A percentile compares a stretch with the other conserved stretches of the same genome.
Evolutionary conservation across 30 jellyfish, hydroid and myxozoan species (phyloP).

Genomic region (Cassiopea xamachana): DNA sequence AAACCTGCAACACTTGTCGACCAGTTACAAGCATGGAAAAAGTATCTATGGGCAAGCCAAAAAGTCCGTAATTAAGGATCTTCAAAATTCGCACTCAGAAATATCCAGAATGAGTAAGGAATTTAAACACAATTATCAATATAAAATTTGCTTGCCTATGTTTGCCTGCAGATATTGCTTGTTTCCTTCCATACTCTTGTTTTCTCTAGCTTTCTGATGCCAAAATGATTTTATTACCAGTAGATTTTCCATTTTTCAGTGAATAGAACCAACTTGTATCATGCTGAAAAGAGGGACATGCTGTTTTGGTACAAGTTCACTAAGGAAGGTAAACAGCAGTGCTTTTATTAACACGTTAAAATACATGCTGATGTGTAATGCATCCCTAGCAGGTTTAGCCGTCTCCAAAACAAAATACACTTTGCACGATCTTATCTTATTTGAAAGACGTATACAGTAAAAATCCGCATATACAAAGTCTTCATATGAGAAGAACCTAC

Average conservation of each 20-base stretch:
- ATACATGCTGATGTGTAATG: background rate
- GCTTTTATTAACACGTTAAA: too few species aligned
- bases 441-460: too few species aligned
- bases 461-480: too few species aligned
- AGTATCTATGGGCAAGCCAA: background rate
- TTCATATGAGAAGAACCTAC: too few species aligned
- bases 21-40: conserved; percentile 27
- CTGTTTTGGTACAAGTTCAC: background rate
- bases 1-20: background rate
- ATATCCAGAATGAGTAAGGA: background rate
- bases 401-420: too few species aligned
- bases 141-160: background rate
- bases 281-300: background rate
- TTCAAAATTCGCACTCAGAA: conserved; percentile 10
- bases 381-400: too few species aligned
- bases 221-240: background rate
- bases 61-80: conserved; percentile 21
- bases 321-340: background rate
- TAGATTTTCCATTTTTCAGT: background rate
- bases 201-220: too few species aligned
- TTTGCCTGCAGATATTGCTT: background rate
- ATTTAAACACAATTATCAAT: background rate
- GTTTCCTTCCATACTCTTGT: background rate
- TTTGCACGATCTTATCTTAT: too few species aligned
- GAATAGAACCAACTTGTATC: background rate